phyloP scores from a whole-genome alignment of 2,113 vertebrate genomes.

The Colossoma macropomum region DNA sequence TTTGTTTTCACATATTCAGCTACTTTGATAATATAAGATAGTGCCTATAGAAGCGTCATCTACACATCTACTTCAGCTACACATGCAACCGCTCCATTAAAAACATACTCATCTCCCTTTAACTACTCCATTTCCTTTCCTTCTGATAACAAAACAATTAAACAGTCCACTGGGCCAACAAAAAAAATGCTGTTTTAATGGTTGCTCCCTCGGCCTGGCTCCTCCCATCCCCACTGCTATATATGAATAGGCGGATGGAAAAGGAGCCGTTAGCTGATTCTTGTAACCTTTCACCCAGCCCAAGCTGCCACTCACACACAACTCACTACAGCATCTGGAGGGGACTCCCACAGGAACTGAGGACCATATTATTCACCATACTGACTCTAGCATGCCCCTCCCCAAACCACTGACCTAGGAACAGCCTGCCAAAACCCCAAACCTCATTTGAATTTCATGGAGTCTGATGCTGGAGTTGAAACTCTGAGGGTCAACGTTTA shows the following conservation, averaged over 20 bases:
- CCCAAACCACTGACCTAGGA: constrained; percentile 19
- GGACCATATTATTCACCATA: constrained; percentile 38
- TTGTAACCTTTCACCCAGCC: constrained; percentile 50
- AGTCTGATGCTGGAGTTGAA: not conserved
- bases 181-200: constrained; percentile 19
- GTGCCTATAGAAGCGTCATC: not conserved
- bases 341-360: constrained; percentile 39
- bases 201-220: not conserved
- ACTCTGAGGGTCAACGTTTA: not conserved
- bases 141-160: constrained; percentile 13
- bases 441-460: constrained; percentile 10
- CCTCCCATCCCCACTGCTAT: constrained; percentile 5
- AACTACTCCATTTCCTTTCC: not conserved
- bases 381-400: constrained; percentile 26
- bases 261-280: constrained; percentile 16
- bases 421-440: not conserved
- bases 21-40: not conserved
- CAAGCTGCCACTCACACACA: constrained; percentile 45
- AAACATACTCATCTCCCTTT: constrained; percentile 1
- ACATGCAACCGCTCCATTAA: not conserved
- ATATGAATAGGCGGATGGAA: constrained; percentile 24
- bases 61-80: too few species aligned
- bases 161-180: not conserved
- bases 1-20: not conserved
- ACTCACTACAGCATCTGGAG: constrained; percentile 50